Evolutionary conservation across 2,113 vertebrate species (phyloP).

Genomic region (Pterophyllum scalare): DNA sequence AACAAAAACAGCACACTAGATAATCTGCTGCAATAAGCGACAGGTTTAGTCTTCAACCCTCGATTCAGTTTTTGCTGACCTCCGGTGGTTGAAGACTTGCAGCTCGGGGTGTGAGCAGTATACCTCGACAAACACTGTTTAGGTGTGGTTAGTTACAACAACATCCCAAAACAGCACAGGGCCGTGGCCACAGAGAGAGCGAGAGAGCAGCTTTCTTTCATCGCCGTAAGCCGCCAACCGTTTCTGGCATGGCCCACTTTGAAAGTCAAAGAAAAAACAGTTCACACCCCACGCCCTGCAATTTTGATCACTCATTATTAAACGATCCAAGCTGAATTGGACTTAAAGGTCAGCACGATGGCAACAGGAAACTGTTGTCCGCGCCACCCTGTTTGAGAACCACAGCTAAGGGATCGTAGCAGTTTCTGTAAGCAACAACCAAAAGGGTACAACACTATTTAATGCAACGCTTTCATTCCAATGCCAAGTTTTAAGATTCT

Average conservation of each 20-base stretch:
- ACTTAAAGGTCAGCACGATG: neutral
- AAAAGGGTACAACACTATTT: neutral
- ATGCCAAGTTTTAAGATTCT: neutral
- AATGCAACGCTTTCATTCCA: neutral
- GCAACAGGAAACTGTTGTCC: neutral
- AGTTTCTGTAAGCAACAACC: no score
- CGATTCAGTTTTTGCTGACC: slow-evolving; percentile 27
- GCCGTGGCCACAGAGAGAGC: neutral
- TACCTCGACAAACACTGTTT: neutral
- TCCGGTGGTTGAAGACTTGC: slow-evolving; percentile 23
- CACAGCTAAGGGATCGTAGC: no score
- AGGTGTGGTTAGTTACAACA: neutral
- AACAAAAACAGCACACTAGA: neutral
- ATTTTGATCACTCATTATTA: neutral
- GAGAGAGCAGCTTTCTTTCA: neutral
- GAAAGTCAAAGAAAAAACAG: neutral
- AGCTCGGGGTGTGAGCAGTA: neutral
- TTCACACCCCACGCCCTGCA: neutral
- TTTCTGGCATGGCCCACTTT: neutral
- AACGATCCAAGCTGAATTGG: neutral
- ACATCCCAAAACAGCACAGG: neutral
- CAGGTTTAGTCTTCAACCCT: neutral
- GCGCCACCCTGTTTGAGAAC: no score
- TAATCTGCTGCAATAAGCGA: neutral
- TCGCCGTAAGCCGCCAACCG: neutral